Base-by-base conservation (phyloP, 2,797 vertebrate species). In the Sebastolobus altivelis region DNA sequence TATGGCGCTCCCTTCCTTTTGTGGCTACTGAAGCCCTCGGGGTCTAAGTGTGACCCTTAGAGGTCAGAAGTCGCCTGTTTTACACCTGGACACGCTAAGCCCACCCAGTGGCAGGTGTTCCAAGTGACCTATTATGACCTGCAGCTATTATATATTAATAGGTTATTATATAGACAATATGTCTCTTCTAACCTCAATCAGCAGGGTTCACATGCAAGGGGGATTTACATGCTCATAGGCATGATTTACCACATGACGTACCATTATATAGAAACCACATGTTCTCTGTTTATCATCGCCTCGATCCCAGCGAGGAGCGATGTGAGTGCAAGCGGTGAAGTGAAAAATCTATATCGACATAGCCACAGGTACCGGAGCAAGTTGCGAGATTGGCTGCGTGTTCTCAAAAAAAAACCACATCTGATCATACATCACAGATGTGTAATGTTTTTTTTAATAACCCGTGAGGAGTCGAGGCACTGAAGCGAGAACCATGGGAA, bases 341-440 rank as follows among this genome's bases (percentile, higher is more conserved):
- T 70, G 80, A 82, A 85, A 52, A 88, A 88, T 83, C 80, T 46
- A 82, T 84, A 87, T 75, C 69, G 77, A 70, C 81, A 85, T 65
- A 85, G 85, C 91, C 85, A 86, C 65, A 60, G 90, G 89, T 87
- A 52, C 66, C 49, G 5, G 31, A 75, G 56, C 35, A 49, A 81
- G 59, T 80, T 70, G 66, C 55, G 79, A 71, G 76, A 43, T 74
- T 38, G 52, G 52, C 67, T 54, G 14, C 22, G 2, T 43, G 43
- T 38, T 75, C 29, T 73, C 33, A 3, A 62, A 55, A 77, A 79
- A 58, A 31, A 25, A 1, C 25, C 56, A 72, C 67, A 58, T 75
- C 27, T 11, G 37, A 67, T 61, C 58, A 55, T 62, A 77, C 38
- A 83, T 87, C 82, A 20, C 49, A 75, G 31, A 78, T 55, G 20